phyloP scores from a whole-genome alignment of 2,113 vertebrate species.

The Emydocephalus ijimae region DNA sequence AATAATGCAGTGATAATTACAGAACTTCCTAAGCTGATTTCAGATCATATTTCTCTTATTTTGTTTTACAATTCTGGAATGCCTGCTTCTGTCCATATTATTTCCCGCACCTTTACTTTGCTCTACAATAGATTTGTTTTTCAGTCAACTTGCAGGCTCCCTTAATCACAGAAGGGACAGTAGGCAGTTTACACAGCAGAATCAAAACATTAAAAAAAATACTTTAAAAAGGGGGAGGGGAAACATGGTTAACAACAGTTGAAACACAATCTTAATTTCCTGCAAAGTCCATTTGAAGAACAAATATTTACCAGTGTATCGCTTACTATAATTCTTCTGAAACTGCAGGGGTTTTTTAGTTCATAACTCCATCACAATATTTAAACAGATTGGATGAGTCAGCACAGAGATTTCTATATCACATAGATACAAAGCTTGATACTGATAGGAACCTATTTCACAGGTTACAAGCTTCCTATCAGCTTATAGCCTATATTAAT shows the following conservation, averaged over 20 bases:
- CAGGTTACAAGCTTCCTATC: not conserved
- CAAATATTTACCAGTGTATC: not conserved
- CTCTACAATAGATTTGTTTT: conserved; percentile 38
- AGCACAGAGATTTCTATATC: not conserved
- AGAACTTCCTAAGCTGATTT: conserved; percentile 41
- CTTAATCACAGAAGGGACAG: not conserved
- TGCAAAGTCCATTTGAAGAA: conserved; percentile 22
- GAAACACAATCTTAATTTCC: conserved; percentile 24
- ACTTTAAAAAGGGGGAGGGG: not conserved
- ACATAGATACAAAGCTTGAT: not conserved
- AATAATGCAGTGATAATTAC: conserved; percentile 50
- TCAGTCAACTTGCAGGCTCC: not conserved
- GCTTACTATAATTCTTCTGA: not conserved
- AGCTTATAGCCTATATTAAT: not conserved
- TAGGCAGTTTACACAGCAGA: not conserved
- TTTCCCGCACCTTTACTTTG: conserved; percentile 23
- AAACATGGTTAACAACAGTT: not conserved
- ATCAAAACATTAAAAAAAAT: not conserved
- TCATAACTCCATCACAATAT: not conserved
- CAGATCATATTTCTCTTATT: conserved; percentile 39
- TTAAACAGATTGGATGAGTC: not conserved
- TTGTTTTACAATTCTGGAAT: conserved; percentile 25
- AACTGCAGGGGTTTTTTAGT: not conserved
- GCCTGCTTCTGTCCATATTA: conserved; percentile 26
- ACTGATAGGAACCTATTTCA: not conserved